phyloP scores from a whole-genome alignment of 2,113 vertebrate genomes.

The Syrrhaptes paradoxus region DNA sequence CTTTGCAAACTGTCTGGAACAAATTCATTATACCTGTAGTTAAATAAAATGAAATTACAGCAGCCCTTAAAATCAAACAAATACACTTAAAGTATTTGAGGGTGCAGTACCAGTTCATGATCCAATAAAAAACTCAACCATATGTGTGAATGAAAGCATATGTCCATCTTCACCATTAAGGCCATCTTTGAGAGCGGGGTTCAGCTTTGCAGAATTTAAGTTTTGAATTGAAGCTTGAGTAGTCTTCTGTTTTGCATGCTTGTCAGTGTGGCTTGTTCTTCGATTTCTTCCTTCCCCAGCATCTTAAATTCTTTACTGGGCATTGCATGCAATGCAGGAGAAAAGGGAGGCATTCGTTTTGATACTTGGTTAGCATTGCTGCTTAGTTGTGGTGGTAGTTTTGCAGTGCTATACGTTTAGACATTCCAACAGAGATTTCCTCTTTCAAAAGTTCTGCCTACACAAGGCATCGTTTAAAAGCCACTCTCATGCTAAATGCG shows the following conservation, averaged over 20 bases:
- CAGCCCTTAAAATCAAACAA: neutral
- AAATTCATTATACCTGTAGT: neutral
- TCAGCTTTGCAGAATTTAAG: neutral
- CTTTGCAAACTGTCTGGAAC: neutral
- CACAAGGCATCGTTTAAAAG: neutral
- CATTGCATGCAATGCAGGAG: neutral
- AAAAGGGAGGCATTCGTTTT: neutral
- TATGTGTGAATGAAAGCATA: neutral
- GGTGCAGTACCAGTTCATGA: neutral
- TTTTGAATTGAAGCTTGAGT: neutral
- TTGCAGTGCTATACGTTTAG: slow-evolving; percentile 40
- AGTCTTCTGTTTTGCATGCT: neutral
- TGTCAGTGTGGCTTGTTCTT: neutral
- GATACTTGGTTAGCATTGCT: neutral
- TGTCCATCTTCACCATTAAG: neutral
- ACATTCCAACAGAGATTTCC: neutral
- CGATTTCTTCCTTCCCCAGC: neutral
- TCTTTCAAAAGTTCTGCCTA: neutral
- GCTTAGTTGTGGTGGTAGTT: slow-evolving; percentile 32
- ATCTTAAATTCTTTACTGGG: neutral
- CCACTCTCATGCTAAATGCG: neutral
- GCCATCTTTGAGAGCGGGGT: neutral
- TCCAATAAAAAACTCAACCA: neutral
- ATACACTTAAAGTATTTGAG: neutral
- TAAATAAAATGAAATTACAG: neutral